Evolutionary conservation across 2,888 invertebrate genomes (phyloP), one percentile per base, ranked within the genome.

Genomic region (Microctonus hyperodae): DNA sequence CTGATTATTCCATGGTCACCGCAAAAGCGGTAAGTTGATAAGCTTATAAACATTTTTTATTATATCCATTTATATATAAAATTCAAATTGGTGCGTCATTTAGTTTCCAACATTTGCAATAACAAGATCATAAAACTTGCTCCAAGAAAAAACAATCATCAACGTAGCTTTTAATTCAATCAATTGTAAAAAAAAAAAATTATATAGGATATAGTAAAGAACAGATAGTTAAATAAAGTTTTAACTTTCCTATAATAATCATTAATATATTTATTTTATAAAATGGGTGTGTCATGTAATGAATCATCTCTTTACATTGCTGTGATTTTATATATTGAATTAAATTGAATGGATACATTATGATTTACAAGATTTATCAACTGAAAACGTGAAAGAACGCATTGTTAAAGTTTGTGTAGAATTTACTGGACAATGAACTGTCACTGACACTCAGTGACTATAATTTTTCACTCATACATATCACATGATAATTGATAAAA

Each of bases 21-120:
- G 71, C 63, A 35, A 53, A 64, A 73, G 72, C 72, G 71, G 72
- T 73, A 71, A 73, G 72, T 73, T 64, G 67, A 69, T 68, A 68
- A 72, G 60, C 50, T 65, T 68, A 65, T 22, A 35, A 59, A 60
- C 37, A 64, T n/a, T 60, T 57, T 48, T 57, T 57, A 16, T n/a
- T n/a, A 57, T 37, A 16, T 57, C 7, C 22, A 23, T 35, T 37
- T 35, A 35, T 57, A 35, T 35, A 31, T 5, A 28, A 7, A 28
- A 28, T 28, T 28, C 28, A 5, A 7, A 28, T 28, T 51, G 11
- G 22, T 51, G 22, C 51, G 22, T 51, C 23, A 10, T 11, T 22
- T 51, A 22, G 10, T 40, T 10, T 3, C 3, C 2, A 40, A 10
- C 22, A 20, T 51, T 22, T 13, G 7, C 28, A 7, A 28, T 28